Percentiles rank a stretch among this genome's conserved stretches.
These are phyloP conservation scores for Erynnis tages DNA, from an alignment of 2,888 invertebrate species.

Conservation along the genomic window DNA sequence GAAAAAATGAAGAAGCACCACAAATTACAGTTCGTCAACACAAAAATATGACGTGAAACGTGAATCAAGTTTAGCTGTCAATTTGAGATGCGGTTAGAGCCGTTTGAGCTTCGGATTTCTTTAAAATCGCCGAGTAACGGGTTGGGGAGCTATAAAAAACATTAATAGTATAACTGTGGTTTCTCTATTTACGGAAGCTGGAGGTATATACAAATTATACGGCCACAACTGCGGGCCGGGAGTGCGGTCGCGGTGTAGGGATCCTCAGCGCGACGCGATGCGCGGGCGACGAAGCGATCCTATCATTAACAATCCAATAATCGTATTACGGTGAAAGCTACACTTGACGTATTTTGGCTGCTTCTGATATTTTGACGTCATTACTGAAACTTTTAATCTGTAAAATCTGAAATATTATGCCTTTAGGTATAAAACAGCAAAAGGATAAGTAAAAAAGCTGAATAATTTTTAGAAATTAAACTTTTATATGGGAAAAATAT, in stretches of 20 bases:
- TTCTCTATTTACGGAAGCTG: conserved; percentile 77
- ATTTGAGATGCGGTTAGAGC: conserved; percentile 55
- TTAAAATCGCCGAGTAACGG: conserved; percentile 56
- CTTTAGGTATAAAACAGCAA: too few species aligned
- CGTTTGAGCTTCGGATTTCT: conserved; percentile 41
- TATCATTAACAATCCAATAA: conserved; percentile 21
- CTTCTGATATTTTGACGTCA: neutral
- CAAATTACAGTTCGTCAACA: neutral
- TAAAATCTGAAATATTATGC: too few species aligned
- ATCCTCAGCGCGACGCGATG: conserved; percentile 27
- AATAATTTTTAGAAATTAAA: too few species aligned
- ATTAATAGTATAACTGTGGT: conserved; percentile 72
- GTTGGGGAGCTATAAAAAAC: conserved; percentile 55
- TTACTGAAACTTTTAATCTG: too few species aligned
- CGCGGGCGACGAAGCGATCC: conserved; percentile 16
- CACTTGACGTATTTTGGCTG: neutral
- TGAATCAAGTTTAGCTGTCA: conserved; percentile 26
- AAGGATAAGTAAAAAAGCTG: too few species aligned
- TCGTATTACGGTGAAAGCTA: conserved; percentile 20
- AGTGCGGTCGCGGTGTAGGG: conserved; percentile 55
- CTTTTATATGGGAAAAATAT: too few species aligned
- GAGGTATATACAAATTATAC: conserved; percentile 62
- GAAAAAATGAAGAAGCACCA: neutral
- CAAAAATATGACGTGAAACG: conserved; percentile 4
- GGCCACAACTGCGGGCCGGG: conserved; percentile 55